Evolutionary conservation across 2,113 vertebrate species (phyloP).

Genomic region (Ptilonorhynchus violaceus): DNA sequence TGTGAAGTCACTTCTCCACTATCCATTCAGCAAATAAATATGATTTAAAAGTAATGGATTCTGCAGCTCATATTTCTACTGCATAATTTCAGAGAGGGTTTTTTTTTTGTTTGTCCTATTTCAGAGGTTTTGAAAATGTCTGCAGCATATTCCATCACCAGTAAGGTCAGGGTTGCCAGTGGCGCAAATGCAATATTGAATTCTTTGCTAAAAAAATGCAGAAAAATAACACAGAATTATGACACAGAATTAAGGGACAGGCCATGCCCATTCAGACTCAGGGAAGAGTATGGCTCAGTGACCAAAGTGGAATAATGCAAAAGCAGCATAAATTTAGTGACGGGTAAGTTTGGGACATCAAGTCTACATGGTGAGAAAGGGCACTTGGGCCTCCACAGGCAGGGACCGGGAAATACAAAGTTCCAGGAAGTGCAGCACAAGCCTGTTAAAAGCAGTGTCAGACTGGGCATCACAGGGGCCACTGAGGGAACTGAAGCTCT

Average conservation of each 20-base stretch:
- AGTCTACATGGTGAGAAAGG: neutral
- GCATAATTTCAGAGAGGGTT: neutral
- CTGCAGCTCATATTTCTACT: neutral
- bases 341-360: neutral
- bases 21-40: neutral
- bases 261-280: neutral
- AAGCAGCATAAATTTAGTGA: neutral
- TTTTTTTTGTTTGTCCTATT: neutral
- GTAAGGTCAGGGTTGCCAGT: neutral
- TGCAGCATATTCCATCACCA: neutral
- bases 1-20: neutral
- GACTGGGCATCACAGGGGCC: neutral
- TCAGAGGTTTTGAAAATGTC: neutral
- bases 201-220: neutral
- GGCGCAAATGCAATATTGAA: neutral
- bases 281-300: neutral
- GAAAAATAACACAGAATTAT: neutral
- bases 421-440: neutral
- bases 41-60: neutral
- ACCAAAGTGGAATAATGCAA: neutral
- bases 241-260: neutral
- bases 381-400: neutral
- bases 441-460: neutral
- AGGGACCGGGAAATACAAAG: neutral
- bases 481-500: neutral